Evolutionary conservation across 2,888 invertebrate species (phyloP).

Genomic region (Campoplex capitator): DNA sequence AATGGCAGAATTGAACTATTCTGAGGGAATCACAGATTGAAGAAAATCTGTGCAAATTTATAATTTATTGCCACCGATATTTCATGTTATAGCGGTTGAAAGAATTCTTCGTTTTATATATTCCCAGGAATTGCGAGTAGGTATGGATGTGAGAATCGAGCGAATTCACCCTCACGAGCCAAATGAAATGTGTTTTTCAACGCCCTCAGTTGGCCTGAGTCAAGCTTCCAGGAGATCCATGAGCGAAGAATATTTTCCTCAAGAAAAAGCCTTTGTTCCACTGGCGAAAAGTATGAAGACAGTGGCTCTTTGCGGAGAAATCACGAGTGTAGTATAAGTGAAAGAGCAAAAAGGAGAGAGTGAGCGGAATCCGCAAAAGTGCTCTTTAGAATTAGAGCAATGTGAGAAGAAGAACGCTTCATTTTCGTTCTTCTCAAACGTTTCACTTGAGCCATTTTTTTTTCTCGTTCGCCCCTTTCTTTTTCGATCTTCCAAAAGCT

Average conservation of each 20-base stretch:
- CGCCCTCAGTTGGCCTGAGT: neutral
- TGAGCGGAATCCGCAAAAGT: constrained; percentile 75
- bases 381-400: constrained; percentile 81
- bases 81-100: neutral
- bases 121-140: constrained; percentile 6
- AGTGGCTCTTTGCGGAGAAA: constrained; percentile 39
- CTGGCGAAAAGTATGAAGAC: constrained; percentile 33
- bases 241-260: constrained; percentile 50
- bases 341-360: constrained; percentile 69
- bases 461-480: constrained; percentile 28
- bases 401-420: constrained; percentile 59
- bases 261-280: constrained; percentile 47
- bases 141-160: constrained; percentile 15
- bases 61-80: constrained; percentile 11
- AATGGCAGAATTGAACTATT: too few relatives aligned
- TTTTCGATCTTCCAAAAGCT: constrained; percentile 51
- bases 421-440: constrained; percentile 57
- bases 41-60: neutral
- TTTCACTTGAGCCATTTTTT: constrained; percentile 43
- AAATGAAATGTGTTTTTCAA: constrained; percentile 59
- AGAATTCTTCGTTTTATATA: constrained; percentile 15
- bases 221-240: constrained; percentile 34
- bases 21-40: too few relatives aligned
- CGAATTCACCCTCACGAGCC: constrained; percentile 27
- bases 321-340: constrained; percentile 55